These are phyloP conservation scores for Mastomys coucha DNA, from an alignment of 2,113 vertebrate genomes.

Conservation along the genomic window DNA sequence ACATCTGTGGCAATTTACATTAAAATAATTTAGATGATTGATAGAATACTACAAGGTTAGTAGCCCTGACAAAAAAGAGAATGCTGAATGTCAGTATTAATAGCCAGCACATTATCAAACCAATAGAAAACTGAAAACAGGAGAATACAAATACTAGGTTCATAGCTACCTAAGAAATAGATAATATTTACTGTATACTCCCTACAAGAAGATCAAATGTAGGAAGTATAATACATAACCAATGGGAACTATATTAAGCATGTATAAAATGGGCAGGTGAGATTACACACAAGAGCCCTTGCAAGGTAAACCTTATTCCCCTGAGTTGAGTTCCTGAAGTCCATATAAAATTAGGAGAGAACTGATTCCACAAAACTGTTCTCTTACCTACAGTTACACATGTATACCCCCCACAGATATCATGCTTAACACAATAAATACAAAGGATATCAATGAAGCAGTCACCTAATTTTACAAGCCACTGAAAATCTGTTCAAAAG, in stretches of 20 bases:
- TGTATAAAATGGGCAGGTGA: not conserved
- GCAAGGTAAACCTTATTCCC: not conserved
- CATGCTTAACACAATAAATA: not conserved
- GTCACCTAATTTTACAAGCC: not conserved
- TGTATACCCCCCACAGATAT: not conserved
- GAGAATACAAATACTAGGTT: not conserved
- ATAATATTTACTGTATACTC: not conserved
- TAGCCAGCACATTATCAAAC: not conserved
- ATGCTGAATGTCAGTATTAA: not conserved
- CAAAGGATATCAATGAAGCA: not conserved
- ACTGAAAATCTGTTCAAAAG: not conserved
- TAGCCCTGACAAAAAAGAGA: not conserved
- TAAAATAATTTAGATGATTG: not conserved
- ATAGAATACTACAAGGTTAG: not conserved
- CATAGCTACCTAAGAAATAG: not conserved
- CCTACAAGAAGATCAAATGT: not conserved
- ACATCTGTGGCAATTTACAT: not conserved
- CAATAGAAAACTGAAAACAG: not conserved
- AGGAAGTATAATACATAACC: not conserved
- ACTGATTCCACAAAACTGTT: no score
- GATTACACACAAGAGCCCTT: not conserved
- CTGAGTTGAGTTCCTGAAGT: not conserved
- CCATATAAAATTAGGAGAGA: not conserved
- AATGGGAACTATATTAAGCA: not conserved
- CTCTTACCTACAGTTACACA: not conserved